Conservation (phyloP, 2,797 vertebrate species). For the Enteromius anoplus region DNA sequence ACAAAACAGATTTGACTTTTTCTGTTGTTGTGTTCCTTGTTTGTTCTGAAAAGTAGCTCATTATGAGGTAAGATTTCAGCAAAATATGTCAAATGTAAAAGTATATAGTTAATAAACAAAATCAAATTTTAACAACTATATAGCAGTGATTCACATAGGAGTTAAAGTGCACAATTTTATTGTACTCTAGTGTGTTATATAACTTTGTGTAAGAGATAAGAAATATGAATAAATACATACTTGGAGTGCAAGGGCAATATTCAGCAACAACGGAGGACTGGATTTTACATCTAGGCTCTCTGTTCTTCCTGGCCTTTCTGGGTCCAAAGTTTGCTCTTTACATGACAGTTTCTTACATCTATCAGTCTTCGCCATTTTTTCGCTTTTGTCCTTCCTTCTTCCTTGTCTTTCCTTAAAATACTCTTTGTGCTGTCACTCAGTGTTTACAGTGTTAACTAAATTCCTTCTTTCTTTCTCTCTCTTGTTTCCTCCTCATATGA, state of each 20-base stretch:
- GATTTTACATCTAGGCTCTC: conserved; percentile 45
- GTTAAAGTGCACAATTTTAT: conserved; percentile 4
- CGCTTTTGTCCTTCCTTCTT: neutral
- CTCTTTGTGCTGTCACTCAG: neutral
- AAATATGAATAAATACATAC: conserved; percentile 38
- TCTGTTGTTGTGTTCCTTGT: neutral
- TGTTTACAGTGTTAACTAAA: neutral
- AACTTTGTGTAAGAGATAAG: neutral
- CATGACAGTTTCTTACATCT: conserved; percentile 10
- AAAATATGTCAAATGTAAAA: neutral
- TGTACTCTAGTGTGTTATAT: neutral
- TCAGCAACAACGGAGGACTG: conserved; percentile 52
- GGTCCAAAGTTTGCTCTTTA: conserved; percentile 31
- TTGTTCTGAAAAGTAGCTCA: neutral
- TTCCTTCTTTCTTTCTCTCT: conserved; percentile 9
- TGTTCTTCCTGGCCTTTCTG: neutral
- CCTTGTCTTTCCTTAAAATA: conserved; percentile 2
- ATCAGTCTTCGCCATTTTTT: conserved; percentile 11
- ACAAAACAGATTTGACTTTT: neutral
- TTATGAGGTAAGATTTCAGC: neutral
- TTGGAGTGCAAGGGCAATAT: conserved; percentile 63
- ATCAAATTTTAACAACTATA: neutral
- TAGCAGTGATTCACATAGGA: neutral
- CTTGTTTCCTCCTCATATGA: conserved; percentile 11
- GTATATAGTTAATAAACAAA: neutral